Evolutionary conservation across 2,113 vertebrate species (phyloP).

Genomic region (Oostethus manadensis): DNA sequence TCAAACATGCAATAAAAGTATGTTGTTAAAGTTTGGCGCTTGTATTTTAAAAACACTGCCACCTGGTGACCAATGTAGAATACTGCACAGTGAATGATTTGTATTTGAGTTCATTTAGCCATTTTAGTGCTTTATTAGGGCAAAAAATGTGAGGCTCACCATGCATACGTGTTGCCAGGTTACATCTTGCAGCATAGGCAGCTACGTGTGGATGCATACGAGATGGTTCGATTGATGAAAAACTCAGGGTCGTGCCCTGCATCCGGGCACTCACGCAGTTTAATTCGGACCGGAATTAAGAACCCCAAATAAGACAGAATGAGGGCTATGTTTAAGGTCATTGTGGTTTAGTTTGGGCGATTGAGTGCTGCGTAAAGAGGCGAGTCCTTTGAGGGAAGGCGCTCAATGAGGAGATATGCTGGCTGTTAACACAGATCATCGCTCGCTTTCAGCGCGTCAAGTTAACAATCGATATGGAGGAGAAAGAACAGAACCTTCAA

Average conservation of each 20-base stretch:
- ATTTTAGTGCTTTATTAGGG: no score
- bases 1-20: no score
- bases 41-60: no score
- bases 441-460: slow-evolving; percentile 79
- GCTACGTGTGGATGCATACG: no score
- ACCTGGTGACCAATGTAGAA: no score
- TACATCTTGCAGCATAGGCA: no score
- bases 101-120: no score
- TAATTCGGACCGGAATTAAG: neutral
- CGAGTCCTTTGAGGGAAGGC: neutral
- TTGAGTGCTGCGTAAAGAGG: neutral
- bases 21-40: no score
- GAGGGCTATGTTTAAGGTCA: neutral
- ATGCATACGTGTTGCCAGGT: no score
- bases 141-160: no score
- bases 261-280: neutral
- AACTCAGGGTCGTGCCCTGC: neutral
- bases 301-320: neutral
- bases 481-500: slow-evolving; percentile 78
- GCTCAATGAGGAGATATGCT: slow-evolving; percentile 22
- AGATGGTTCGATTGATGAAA: neutral
- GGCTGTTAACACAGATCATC: slow-evolving; percentile 77
- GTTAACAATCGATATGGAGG: slow-evolving; percentile 73
- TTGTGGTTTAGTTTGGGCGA: neutral
- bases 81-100: no score